Percentiles rank a stretch among this genome's conserved stretches.
These are phyloP conservation scores for Formicarius rufipectus DNA, from an alignment of 2,113 vertebrate species.

Conservation along the genomic window DNA sequence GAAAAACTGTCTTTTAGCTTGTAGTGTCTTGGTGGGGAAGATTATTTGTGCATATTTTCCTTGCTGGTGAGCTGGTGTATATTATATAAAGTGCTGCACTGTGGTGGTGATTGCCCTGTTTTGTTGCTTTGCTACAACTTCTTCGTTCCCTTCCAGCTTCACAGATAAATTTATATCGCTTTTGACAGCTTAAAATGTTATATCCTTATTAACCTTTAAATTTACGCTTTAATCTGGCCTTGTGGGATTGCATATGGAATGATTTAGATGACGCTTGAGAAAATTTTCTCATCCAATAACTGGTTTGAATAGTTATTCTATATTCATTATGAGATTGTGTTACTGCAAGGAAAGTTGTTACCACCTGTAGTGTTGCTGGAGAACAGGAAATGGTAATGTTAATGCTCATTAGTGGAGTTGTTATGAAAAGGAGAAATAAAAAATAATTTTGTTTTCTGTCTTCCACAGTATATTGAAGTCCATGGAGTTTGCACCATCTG, in stretches of 20 bases:
- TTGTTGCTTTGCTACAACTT: constrained; percentile 36
- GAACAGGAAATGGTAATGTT: constrained; percentile 30
- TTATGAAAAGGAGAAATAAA: neutral
- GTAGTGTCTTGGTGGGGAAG: neutral
- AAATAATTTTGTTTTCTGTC: constrained; percentile 54
- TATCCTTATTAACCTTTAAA: constrained; percentile 82
- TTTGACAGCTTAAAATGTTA: constrained; percentile 77
- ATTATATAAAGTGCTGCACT: neutral
- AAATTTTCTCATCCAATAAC: constrained; percentile 67
- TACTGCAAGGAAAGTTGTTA: constrained; percentile 66
- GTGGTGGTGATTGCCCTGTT: neutral
- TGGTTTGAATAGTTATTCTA: constrained; percentile 63
- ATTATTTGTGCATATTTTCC: constrained; percentile 57
- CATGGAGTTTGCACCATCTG: constrained; percentile 92
- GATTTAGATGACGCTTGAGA: constrained; percentile 76
- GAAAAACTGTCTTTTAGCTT: constrained; percentile 55
- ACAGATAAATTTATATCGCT: constrained; percentile 69
- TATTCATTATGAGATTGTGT: constrained; percentile 66
- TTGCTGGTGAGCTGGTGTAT: constrained; percentile 25
- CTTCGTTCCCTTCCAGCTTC: constrained; percentile 64
- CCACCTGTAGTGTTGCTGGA: constrained; percentile 47
- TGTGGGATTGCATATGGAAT: constrained; percentile 74
- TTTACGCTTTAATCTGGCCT: constrained; percentile 74
- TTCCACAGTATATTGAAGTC: constrained; percentile 91
- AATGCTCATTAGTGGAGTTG: constrained; percentile 16